Evolutionary conservation across 2,797 vertebrate genomes (phyloP).

Genomic region (Sebastes minor): DNA sequence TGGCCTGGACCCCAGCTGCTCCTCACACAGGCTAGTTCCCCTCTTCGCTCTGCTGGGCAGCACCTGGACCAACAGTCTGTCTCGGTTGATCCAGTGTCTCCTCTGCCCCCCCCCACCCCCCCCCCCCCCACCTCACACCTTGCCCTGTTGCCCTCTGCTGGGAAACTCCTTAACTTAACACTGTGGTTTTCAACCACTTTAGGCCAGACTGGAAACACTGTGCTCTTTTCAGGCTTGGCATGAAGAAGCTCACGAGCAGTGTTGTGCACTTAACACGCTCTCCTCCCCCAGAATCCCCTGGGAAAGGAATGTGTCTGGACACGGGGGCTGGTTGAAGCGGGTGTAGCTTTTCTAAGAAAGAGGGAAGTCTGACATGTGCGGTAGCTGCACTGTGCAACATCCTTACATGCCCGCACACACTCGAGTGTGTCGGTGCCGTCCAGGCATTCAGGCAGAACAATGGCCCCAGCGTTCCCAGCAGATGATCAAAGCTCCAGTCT

Average conservation of each 20-base stretch:
- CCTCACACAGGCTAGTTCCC: conserved; percentile 24
- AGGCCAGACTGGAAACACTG: conserved; percentile 59
- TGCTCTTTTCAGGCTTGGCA: conserved; percentile 45
- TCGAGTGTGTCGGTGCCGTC: conserved; percentile 32
- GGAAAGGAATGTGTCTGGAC: conserved; percentile 65
- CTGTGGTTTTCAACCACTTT: conserved; percentile 46
- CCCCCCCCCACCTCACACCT: background rate
- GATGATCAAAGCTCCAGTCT: conserved; percentile 63
- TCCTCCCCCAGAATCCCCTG: conserved; percentile 37
- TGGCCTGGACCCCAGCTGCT: conserved; percentile 53
- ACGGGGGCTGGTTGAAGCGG: conserved; percentile 17
- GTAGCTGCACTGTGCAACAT: conserved; percentile 24
- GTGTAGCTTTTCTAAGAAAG: conserved; percentile 44
- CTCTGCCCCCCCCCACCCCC: background rate
- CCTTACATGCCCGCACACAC: conserved; percentile 28
- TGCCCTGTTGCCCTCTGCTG: conserved; percentile 32
- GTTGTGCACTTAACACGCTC: conserved; percentile 39
- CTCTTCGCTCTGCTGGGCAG: conserved; percentile 32
- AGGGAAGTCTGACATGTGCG: conserved; percentile 45
- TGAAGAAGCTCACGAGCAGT: conserved; percentile 42
- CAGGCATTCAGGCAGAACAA: conserved; percentile 56
- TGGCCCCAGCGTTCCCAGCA: conserved; percentile 61
- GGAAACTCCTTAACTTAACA: conserved; percentile 48
- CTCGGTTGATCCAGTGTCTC: conserved; percentile 17
- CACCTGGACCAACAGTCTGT: conserved; percentile 50